Evolutionary conservation across 1,140 invertebrate genomes (phyloP).

Genomic region (Drosophila novamexicana): DNA sequence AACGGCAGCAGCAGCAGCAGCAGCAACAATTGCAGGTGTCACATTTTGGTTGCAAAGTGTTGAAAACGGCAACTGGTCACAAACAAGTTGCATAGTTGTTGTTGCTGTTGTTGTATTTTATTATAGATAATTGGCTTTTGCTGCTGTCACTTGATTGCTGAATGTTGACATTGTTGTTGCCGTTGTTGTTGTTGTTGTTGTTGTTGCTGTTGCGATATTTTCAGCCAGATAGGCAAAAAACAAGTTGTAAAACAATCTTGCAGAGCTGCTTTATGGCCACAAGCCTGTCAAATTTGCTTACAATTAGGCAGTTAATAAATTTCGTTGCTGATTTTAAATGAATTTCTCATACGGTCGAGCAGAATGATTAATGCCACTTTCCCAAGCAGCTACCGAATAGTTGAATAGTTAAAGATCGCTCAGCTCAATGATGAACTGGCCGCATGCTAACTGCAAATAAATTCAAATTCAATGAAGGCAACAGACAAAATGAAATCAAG

Average conservation of each 20-base stretch:
- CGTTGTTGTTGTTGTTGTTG: slow-evolving; percentile 33
- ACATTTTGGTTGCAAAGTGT: slow-evolving; percentile 67
- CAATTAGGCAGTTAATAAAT: slow-evolving; percentile 74
- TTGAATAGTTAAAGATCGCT: slow-evolving; percentile 14
- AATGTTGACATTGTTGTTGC: slow-evolving; percentile 55
- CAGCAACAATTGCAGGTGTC: slow-evolving; percentile 69
- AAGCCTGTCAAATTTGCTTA: slow-evolving; percentile 59
- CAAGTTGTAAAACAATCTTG: slow-evolving; percentile 37
- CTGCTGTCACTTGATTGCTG: slow-evolving; percentile 63
- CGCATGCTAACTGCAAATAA: slow-evolving; percentile 60
- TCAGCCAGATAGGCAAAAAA: slow-evolving; percentile 55
- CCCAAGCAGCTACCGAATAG: slow-evolving; percentile 29
- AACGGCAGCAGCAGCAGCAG: slow-evolving; percentile 40
- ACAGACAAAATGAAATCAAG: slow-evolving; percentile 36
- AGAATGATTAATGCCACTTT: slow-evolving; percentile 56
- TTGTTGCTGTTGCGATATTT: slow-evolving; percentile 37
- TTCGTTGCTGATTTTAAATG: slow-evolving; percentile 38
- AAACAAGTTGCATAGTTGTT: slow-evolving; percentile 33
- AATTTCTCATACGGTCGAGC: slow-evolving; percentile 13
- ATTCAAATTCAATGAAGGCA: slow-evolving; percentile 51
- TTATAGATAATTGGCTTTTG: slow-evolving; percentile 68
- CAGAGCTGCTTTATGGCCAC: slow-evolving; percentile 59
- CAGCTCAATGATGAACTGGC: slow-evolving; percentile 20
- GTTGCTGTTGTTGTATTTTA: slow-evolving; percentile 57
- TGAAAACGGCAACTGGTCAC: slow-evolving; percentile 68